Conservation (phyloP, 2,113 vertebrate genomes). For the Chrysemys picta region DNA sequence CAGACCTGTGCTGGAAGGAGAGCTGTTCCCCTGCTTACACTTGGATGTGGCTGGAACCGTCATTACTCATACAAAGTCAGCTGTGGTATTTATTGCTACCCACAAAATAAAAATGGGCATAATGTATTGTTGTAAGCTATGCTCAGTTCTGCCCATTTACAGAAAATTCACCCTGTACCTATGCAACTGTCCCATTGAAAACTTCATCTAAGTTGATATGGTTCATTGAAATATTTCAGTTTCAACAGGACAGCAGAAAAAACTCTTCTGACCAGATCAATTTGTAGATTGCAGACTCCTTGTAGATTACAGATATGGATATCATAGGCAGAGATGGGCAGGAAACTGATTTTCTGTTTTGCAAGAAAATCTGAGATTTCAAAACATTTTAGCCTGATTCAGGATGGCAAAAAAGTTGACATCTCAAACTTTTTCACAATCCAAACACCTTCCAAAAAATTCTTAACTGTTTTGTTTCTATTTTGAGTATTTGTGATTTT, state of each 20-base stretch:
- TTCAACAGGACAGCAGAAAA: background rate
- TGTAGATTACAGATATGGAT: background rate
- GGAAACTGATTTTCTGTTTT: too few relatives aligned
- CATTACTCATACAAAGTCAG: background rate
- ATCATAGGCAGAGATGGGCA: background rate
- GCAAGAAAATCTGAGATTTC: too few relatives aligned
- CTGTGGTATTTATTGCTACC: background rate
- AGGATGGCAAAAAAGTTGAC: too few relatives aligned
- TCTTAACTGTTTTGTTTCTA: too few relatives aligned
- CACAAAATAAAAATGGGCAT: slow-evolving; percentile 4
- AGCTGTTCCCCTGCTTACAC: background rate
- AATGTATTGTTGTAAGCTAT: background rate
- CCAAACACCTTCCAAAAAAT: too few relatives aligned
- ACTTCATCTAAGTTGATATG: background rate
- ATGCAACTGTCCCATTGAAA: background rate
- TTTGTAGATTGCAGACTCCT: background rate
- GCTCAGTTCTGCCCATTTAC: background rate
- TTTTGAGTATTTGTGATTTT: too few relatives aligned
- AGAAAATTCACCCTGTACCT: background rate
- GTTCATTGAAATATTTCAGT: background rate
- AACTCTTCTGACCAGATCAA: background rate
- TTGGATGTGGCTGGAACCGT: background rate
- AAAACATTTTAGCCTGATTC: too few relatives aligned
- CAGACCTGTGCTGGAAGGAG: too few relatives aligned
- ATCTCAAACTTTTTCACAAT: too few relatives aligned